Evolutionary conservation across 2,888 invertebrate species (phyloP).

Genomic region (Zelleria hepariella): DNA sequence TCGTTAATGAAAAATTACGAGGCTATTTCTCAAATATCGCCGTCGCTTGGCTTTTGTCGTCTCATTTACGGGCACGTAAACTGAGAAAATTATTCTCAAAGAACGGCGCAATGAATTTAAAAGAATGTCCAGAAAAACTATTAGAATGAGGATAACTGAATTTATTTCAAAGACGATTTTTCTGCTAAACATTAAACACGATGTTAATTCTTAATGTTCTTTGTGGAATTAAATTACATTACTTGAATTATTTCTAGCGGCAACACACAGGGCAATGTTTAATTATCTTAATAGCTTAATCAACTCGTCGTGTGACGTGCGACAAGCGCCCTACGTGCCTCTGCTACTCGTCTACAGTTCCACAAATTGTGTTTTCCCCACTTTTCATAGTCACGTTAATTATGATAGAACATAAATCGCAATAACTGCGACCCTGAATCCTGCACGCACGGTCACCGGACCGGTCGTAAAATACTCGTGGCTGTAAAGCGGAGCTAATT

Average conservation of each 20-base stretch:
- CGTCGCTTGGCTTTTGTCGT: background rate
- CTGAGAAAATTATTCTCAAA: background rate
- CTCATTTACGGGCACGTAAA: background rate
- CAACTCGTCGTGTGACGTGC: background rate
- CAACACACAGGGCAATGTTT: background rate
- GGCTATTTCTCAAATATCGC: background rate
- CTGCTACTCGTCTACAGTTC: background rate
- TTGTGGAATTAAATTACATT: too few relatives aligned
- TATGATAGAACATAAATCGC: background rate
- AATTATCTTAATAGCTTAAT: background rate
- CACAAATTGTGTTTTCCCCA: background rate
- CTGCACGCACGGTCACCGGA: background rate
- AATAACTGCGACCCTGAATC: background rate
- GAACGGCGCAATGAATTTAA: background rate
- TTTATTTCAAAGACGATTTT: too few relatives aligned
- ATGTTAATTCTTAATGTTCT: too few relatives aligned
- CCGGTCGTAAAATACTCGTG: background rate
- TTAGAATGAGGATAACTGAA: background rate
- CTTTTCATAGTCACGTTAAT: background rate
- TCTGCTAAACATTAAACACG: too few relatives aligned
- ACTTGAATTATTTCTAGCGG: background rate
- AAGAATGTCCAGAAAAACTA: background rate
- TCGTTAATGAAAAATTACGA: slow-evolving; percentile 3
- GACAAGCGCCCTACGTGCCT: background rate
- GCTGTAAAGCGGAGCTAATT: background rate